phyloP scores from a whole-genome alignment of 2,888 invertebrate species.

The Synergus japonicus region DNA sequence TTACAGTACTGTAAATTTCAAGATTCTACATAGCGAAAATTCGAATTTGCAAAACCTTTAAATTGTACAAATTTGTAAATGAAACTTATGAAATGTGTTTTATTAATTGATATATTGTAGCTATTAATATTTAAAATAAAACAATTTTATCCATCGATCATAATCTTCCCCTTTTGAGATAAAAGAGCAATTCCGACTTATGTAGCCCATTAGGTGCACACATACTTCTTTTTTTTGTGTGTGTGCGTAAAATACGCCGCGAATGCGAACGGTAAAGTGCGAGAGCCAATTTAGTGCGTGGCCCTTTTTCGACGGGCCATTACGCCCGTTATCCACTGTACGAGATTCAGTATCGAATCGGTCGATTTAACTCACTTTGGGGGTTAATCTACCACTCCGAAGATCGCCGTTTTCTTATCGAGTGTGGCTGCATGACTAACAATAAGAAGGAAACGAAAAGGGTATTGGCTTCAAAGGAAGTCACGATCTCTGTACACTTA shows the following conservation, averaged over 20 bases:
- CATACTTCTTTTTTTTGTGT: not conserved
- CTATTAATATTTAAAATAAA: not conserved
- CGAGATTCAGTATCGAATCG: constrained; percentile 29
- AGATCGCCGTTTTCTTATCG: constrained; percentile 28
- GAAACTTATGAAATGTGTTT: not conserved
- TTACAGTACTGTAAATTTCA: too few relatives aligned
- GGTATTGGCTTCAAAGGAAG: not conserved
- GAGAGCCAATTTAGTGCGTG: constrained; percentile 34
- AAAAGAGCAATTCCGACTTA: constrained; percentile 22
- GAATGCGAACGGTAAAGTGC: constrained; percentile 19
- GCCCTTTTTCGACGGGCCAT: constrained; percentile 31
- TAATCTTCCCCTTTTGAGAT: not conserved
- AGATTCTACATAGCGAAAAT: too few relatives aligned
- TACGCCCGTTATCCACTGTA: constrained; percentile 31
- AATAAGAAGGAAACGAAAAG: not conserved
- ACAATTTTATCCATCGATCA: not conserved
- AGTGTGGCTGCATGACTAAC: constrained; percentile 23
- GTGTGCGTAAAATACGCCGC: constrained; percentile 13
- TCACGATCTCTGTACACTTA: not conserved
- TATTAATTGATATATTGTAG: not conserved
- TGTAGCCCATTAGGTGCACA: constrained; percentile 18
- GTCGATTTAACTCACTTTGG: constrained; percentile 31
- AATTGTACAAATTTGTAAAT: not conserved
- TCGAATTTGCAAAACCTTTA: too few relatives aligned
- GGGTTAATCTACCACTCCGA: constrained; percentile 22